Base-by-base conservation (phyloP, 30 jellyfish, hydroid and myxozoan genomes). In the Sanderia malayensis region DNA sequence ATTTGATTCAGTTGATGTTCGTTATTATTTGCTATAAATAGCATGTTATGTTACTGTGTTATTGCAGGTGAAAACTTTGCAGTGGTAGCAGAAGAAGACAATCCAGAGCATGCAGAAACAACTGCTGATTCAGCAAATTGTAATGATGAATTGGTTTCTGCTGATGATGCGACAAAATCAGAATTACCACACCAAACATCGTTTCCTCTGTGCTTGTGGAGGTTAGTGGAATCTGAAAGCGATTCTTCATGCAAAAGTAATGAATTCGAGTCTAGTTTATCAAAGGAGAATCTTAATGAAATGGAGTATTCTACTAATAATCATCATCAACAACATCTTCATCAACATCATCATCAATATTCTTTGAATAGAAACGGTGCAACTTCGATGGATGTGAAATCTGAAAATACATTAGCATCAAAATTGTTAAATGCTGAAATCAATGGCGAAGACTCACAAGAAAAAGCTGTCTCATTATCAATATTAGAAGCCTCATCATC, bases 381-480 rank as follows among this genome's bases (percentile, higher is more conserved):
- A 20, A 25, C 19, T 25, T 20, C 47, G 6, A 25, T 60, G 72
- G 72, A 52, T 9, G 47, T 60, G 2, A 60, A 60, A 25, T 60
- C 72, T 4, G 60, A 52, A 21, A 29, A 46, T 11, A 27, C 84
- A 26, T 47, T 58, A 21, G 32, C 69, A 20, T 2, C 67, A 21
- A 62, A 28, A 7, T 26, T 15, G 24, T 18, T 49, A 18, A 49
- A 18, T 9, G 64, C 64, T 24, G 59, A 81, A 17, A 34, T 33
- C 47, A 45, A 30, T 20, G 46, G 44, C 55, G 88, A 73, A 20
- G 80, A 70, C 25, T 22, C 83, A 46, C 87, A 72, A 46, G 93
- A 90, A n/a, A 90, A 90, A 63, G 80, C 97, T 1, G 94, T 90
- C 4, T 90, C 97, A 4, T 68, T 90, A 33, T 67, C 97, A 28